These are phyloP conservation scores for Reinhardtius hippoglossoides DNA, from an alignment of 2,113 vertebrate species.

Conservation along the genomic window DNA sequence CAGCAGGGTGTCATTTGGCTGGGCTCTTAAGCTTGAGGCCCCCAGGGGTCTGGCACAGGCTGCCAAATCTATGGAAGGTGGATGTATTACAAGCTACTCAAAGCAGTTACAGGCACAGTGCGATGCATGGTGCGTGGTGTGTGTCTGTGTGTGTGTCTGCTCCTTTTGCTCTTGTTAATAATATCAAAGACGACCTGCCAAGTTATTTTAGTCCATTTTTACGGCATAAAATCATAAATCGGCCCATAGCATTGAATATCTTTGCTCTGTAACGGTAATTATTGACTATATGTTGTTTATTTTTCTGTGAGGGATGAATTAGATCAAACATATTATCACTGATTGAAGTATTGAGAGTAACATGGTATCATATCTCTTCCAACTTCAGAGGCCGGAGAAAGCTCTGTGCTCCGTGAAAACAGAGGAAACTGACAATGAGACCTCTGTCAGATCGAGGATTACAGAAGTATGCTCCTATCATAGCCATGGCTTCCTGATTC, in stretches of 20 bases:
- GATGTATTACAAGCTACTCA: constrained; percentile 39
- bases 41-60: constrained; percentile 44
- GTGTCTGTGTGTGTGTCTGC: constrained; percentile 8
- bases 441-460: constrained; percentile 12
- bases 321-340: constrained; percentile 27
- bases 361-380: background rate
- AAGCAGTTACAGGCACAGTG: constrained; percentile 13
- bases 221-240: background rate
- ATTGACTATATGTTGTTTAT: constrained; percentile 21
- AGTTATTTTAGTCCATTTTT: constrained; percentile 5
- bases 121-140: constrained; percentile 16
- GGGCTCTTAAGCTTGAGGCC: constrained; percentile 50
- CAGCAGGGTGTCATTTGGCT: constrained; percentile 69
- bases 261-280: constrained; percentile 23
- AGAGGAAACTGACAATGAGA: constrained; percentile 35
- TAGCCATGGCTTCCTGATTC: background rate
- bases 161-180: constrained; percentile 29
- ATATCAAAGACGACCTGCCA: constrained; percentile 41
- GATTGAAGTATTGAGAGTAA: constrained; percentile 27
- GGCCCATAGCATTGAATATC: background rate
- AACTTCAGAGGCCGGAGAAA: background rate
- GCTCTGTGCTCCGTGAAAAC: constrained; percentile 6
- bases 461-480: constrained; percentile 4
- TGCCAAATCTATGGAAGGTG: constrained; percentile 57
- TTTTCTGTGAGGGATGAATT: constrained; percentile 26